Base-by-base conservation (phyloP, 2,888 invertebrate species). In the Hedychridium roseum region DNA sequence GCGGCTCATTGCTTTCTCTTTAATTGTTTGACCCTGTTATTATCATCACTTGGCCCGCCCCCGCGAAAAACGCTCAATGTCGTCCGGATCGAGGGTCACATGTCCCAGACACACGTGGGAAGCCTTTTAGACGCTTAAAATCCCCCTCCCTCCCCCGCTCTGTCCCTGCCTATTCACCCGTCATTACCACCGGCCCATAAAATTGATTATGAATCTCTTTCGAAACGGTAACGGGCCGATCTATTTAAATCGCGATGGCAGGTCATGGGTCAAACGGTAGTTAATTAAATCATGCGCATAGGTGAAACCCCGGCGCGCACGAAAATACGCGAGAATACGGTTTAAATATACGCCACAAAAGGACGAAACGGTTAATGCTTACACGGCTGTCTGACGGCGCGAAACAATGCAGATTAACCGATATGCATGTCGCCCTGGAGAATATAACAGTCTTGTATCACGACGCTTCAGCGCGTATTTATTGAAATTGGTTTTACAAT, bases 1-100 rank as follows among this genome's bases (percentile, higher is more conserved):
- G 23, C 5, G 5, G 23, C 23, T 23, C 23, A 17, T 14, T 9
- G 50, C 46, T 57, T 41, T 54, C 21, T 43, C 23, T 11, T 46
- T 54, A 59, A 59, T 59, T 59, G 50, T 57, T 59, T 54, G 52
- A 52, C 32, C 38, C n/a, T n/a, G n/a, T n/a, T n/a, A n/a, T n/a
- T n/a, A n/a, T n/a, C n/a, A n/a, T n/a, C n/a, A n/a, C 26, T 7
- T 16, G 34, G 12, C 39, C 36, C 35, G 32, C 16, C 20, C 15
- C 28, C 23, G 15, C 42, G 42, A 53, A 50, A 43, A 41, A 12
- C 32, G 21, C 7, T 12, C 14, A 30, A 18, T 28, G 20, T 32
- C 37, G 26, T 34, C 26, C 27, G 26, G 44, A 44, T 18, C 32
- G 32, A 32, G 18, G n/a, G n/a, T n/a, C 42, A 26, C 18, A 14